Conservation (phyloP, 2,888 invertebrate species). For the Drosophila peninsularis region DNA sequence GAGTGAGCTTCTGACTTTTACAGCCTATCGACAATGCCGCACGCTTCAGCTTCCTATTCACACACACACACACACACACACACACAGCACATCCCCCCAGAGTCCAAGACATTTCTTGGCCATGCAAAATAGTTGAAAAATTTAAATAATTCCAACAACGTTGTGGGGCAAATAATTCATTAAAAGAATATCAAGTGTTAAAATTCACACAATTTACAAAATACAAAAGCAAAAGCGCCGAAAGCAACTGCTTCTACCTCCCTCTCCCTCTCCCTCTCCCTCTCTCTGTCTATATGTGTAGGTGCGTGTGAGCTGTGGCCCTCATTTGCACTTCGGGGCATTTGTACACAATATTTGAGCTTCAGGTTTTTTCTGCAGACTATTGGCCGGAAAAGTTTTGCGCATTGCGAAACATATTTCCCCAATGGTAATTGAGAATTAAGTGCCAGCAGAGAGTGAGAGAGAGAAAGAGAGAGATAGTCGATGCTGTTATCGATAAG, state of each 20-base stretch:
- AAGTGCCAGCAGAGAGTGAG: constrained; percentile 27
- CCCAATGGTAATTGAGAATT: constrained; percentile 54
- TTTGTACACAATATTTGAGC: constrained; percentile 54
- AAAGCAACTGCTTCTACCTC: constrained; percentile 35
- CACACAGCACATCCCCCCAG: background rate
- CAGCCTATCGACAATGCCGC: constrained; percentile 23
- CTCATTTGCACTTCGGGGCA: constrained; percentile 51
- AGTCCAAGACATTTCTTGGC: constrained; percentile 41
- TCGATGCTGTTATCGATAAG: constrained; percentile 45
- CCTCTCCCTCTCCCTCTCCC: background rate
- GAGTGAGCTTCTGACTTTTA: constrained; percentile 52
- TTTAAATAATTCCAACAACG: constrained; percentile 69
- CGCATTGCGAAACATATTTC: constrained; percentile 45
- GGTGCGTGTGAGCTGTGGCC: constrained; percentile 24
- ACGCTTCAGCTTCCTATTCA: background rate
- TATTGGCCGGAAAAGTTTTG: constrained; percentile 46
- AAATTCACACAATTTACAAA: constrained; percentile 78
- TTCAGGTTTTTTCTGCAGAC: constrained; percentile 38
- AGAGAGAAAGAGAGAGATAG: background rate
- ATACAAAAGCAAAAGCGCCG: constrained; percentile 66
- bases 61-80: background rate
- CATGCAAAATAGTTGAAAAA: constrained; percentile 75
- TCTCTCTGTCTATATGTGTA: constrained; percentile 1
- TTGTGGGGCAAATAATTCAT: constrained; percentile 71
- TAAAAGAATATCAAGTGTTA: constrained; percentile 80